Conservation (phyloP, 2,797 vertebrate genomes). For the Anguilla megastoma region DNA sequence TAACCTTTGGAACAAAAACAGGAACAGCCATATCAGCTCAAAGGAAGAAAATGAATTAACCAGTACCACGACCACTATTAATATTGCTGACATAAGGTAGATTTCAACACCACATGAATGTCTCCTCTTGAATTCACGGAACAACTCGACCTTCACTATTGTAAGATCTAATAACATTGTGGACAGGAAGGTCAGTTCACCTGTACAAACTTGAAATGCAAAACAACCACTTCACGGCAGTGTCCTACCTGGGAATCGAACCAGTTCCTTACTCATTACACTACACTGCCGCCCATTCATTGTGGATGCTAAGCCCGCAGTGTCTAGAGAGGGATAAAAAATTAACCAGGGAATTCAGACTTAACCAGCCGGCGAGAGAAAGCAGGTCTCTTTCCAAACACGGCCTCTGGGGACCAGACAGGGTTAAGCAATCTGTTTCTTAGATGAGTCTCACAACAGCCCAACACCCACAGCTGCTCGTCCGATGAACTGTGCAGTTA, state of each 20-base stretch:
- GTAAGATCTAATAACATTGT: background rate
- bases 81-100: background rate
- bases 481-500: background rate
- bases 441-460: background rate
- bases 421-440: background rate
- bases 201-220: background rate
- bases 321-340: background rate
- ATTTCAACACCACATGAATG: background rate
- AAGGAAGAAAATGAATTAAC: background rate
- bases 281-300: background rate
- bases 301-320: background rate
- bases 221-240: background rate
- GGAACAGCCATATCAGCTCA: background rate
- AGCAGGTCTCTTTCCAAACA: background rate
- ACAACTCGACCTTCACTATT: background rate
- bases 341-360: background rate
- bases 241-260: too few species aligned
- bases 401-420: background rate
- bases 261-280: background rate
- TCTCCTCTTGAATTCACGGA: background rate
- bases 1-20: constrained; percentile 9
- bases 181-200: background rate
- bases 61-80: background rate
- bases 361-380: background rate
- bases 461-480: background rate